phyloP scores from a whole-genome alignment of 2,888 invertebrate genomes.

The Herminia tarsipennalis region DNA sequence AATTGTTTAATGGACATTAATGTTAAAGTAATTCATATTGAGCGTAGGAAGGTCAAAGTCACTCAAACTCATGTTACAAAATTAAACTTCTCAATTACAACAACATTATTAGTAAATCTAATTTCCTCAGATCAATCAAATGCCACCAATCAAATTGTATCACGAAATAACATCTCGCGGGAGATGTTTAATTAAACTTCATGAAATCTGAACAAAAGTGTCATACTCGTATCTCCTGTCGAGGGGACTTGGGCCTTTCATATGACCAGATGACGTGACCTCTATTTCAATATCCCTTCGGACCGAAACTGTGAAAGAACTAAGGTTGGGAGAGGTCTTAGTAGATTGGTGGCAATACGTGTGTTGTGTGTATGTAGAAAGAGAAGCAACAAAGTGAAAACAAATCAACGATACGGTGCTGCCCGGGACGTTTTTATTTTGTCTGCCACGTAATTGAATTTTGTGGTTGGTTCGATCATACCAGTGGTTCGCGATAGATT shows the following conservation, averaged over 20 bases:
- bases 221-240: constrained; percentile 63
- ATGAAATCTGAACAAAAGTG: constrained; percentile 66
- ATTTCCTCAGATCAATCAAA: constrained; percentile 76
- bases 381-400: constrained; percentile 70
- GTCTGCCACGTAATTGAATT: constrained; percentile 82
- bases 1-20: too few relatives aligned
- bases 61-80: not conserved
- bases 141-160: constrained; percentile 49
- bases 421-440: constrained; percentile 76
- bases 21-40: too few relatives aligned
- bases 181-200: constrained; percentile 72
- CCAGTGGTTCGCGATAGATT: constrained; percentile 52
- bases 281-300: constrained; percentile 32
- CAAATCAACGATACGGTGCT: constrained; percentile 75
- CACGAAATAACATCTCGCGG: constrained; percentile 48
- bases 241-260: constrained; percentile 52
- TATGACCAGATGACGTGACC: constrained; percentile 51
- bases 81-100: constrained; percentile 18
- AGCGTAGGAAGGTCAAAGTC: too few relatives aligned
- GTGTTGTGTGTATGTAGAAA: constrained; percentile 53
- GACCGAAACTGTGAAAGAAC: constrained; percentile 15
- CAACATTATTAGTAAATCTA: constrained; percentile 37
- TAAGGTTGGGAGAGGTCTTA: constrained; percentile 39
- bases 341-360: constrained; percentile 53
- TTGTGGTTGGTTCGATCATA: constrained; percentile 73